phyloP scores from a whole-genome alignment of 2,113 vertebrate species.

The Spea multiplicata region DNA sequence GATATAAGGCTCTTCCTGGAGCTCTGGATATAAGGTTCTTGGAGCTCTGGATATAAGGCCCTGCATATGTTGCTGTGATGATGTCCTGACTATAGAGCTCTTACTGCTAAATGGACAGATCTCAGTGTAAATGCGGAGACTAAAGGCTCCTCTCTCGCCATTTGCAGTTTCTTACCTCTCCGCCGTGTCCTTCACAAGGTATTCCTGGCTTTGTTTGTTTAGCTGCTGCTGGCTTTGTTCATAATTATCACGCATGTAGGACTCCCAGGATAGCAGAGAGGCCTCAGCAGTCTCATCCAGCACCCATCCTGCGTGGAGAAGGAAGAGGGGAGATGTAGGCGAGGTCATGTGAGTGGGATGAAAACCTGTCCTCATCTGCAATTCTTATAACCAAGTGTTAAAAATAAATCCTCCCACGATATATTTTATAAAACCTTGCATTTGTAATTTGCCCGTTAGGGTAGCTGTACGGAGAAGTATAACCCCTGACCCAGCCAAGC shows the following conservation, averaged over 20 bases:
- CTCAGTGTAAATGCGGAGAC: too few relatives aligned
- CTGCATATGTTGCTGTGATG: not conserved
- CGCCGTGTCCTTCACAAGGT: slow-evolving; percentile 65
- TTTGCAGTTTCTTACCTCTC: slow-evolving; percentile 62
- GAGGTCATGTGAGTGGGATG: too few relatives aligned
- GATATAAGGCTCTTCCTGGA: not conserved
- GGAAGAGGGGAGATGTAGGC: slow-evolving; percentile 55
- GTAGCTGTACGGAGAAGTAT: too few relatives aligned
- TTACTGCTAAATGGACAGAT: not conserved
- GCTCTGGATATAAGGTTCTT: not conserved
- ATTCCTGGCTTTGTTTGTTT: slow-evolving; percentile 62
- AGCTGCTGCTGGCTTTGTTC: slow-evolving; percentile 59
- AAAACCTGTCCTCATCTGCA: too few relatives aligned
- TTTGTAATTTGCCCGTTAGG: too few relatives aligned
- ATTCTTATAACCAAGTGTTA: too few relatives aligned
- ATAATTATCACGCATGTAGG: slow-evolving; percentile 74
- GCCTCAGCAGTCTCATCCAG: slow-evolving; percentile 60
- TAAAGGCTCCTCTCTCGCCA: not conserved
- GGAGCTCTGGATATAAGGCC: not conserved
- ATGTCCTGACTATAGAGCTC: not conserved
- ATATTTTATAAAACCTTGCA: too few relatives aligned
- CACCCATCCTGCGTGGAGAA: slow-evolving; percentile 53
- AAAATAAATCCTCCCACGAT: too few relatives aligned
- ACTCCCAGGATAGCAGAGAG: slow-evolving; percentile 74
- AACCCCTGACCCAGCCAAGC: too few relatives aligned